Base-by-base conservation (phyloP, 1,140 invertebrate species). In the Ylistrum balloti region DNA sequence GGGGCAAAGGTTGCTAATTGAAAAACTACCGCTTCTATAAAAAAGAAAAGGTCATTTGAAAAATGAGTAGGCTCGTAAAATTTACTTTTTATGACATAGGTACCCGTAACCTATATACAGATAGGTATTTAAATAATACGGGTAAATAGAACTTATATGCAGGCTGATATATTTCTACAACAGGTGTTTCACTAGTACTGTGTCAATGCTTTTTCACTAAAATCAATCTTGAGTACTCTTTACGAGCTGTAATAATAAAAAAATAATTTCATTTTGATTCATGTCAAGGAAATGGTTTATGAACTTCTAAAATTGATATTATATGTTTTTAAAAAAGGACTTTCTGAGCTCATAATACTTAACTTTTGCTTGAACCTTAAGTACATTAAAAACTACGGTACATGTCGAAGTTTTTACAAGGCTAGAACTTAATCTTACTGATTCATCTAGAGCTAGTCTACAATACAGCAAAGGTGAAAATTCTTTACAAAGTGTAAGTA, bases 231-330 rank as follows among this genome's bases (percentile, higher is more conserved):
- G 13, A 74, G 56, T 1, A n/a, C n/a, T 9, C 56, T n/a, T 74
- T 74, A 9, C 3, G 22, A 74, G 56, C 28, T 5, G 17, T 2
- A 5, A 74, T 5, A 22, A n/a, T 74, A 74, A 28, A 74, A 74
- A 74, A 74, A 74, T 28, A 28, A 9, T 22, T 48, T 28, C n/a
- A 38, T 7, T 13, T 7, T 38, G 56, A 74, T 74, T 74, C 56
- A 74, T 74, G 56, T n/a, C 56, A 74, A 74, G 28, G 56, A 74
- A 74, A 74, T 28, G n/a, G 56, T 74, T 74, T 74, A n/a, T 74
- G n/a, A 74, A 74, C 22, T 2, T n/a, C 13, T 17, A 28, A 74
- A 74, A 74, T 74, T 74, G 56, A 74, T 74, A 74, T 74, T 74
- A 28, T 74, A 74, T 17, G 56, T 2, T 74, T 74, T 28, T 74